phyloP scores from a whole-genome alignment of 2,113 vertebrate species.

The Cichladusa arquata region DNA sequence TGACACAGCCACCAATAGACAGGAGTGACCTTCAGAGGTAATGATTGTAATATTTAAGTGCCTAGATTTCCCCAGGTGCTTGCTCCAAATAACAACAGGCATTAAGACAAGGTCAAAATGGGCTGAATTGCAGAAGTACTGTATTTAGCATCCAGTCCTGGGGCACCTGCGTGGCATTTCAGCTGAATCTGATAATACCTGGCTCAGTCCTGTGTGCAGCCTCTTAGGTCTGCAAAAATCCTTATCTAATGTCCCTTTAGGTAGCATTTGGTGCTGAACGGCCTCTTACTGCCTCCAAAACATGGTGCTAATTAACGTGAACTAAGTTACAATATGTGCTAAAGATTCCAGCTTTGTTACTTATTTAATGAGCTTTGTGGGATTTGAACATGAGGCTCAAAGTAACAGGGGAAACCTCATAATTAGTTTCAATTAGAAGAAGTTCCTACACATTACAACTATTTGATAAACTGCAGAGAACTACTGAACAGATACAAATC shows the following conservation, averaged over 20 bases:
- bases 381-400: slow-evolving; percentile 79
- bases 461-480: slow-evolving; percentile 76
- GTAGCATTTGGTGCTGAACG: slow-evolving; percentile 40
- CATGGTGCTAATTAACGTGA: slow-evolving; percentile 74
- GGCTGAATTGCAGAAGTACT: not conserved
- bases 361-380: slow-evolving; percentile 82
- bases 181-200: not conserved
- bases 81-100: slow-evolving; percentile 16
- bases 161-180: not conserved
- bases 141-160: not conserved
- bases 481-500: slow-evolving; percentile 79
- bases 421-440: slow-evolving; percentile 82
- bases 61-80: not conserved
- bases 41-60: not conserved
- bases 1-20: not conserved
- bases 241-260: slow-evolving; percentile 41
- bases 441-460: slow-evolving; percentile 75
- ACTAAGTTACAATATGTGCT: slow-evolving; percentile 75
- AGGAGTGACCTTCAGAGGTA: slow-evolving; percentile 15
- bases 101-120: not conserved
- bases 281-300: slow-evolving; percentile 64
- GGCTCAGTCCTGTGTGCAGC: not conserved
- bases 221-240: not conserved
- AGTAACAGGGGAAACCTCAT: slow-evolving; percentile 80
- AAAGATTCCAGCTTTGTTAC: slow-evolving; percentile 79